Evolutionary conservation across 1,140 invertebrate species (phyloP), one percentile per base, ranked within the genome.

Genomic region (Littorina saxatilis): DNA sequence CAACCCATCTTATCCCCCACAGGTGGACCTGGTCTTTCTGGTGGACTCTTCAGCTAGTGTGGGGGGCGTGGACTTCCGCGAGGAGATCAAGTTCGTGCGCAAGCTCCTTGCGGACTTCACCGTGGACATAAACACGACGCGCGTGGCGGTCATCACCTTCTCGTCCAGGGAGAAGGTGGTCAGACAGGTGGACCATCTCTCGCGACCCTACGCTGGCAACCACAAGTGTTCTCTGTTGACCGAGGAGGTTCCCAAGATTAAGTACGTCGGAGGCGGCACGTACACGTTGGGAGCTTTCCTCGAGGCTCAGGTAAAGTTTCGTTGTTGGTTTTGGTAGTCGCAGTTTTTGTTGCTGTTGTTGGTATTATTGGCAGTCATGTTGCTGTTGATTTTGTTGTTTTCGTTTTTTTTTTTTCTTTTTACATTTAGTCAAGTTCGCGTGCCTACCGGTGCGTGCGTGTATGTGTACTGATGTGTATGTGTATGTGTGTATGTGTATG

Each of bases 61-160:
- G 2, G 95, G 95, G 2, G 90, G 92, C 66, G 91, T 93, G 3
- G 95, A 96, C 90, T 96, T 96, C 89, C 92, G 92, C 80, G 95
- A 94, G 75, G 95, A 96, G 89, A 87, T 96, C 47, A 79, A 82
- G 82, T 96, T 96, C 88, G 95, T 96, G 3, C 94, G 94, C 84
- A 95, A 95, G 88, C 90, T 96, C 0, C 84, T 96, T n/a, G 94
- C 95, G 9, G 95, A 96, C 88, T 95, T 96, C 82, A 95, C 94
- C 0, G 94, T 96, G 2, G 94, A 95, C 74, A 92, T 93, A 39
- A 93, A 94, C 83, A 92, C 94, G 23, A 95, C 95, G 0, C 91
- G 95, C 82, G 94, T 96, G 5, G 94, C 95, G 2, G 90, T 96
- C 23, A 92, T 96, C 11, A 95, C 95, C 3, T 96, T 95, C 88